Conservation (phyloP, 2,888 invertebrate species). For the Rutpela maculata region DNA sequence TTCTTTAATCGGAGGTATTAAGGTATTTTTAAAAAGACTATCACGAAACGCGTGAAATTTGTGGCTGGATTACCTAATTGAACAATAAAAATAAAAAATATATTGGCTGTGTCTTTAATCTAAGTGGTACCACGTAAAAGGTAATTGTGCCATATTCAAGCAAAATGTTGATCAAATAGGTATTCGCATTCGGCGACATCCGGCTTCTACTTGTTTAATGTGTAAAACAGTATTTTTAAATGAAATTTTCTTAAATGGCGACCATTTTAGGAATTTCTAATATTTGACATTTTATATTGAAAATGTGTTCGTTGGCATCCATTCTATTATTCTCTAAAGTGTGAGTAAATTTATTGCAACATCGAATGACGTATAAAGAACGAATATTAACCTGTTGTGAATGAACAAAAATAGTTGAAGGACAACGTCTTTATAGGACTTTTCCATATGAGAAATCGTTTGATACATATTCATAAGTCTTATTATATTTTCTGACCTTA, state of each 20-base stretch:
- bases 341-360: conserved; percentile 38
- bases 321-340: neutral
- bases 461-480: neutral
- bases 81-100: too few relatives aligned
- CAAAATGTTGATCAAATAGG: too few relatives aligned
- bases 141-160: too few relatives aligned
- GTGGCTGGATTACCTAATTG: too few relatives aligned
- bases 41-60: too few relatives aligned
- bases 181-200: too few relatives aligned
- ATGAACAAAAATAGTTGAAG: conserved; percentile 7
- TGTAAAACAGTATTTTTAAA: neutral
- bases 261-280: neutral
- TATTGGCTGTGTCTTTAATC: too few relatives aligned
- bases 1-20: too few relatives aligned
- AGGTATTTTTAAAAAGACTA: too few relatives aligned
- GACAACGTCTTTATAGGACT: conserved; percentile 3
- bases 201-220: too few relatives aligned
- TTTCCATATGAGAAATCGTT: conserved; percentile 2
- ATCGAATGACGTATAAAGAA: conserved; percentile 43
- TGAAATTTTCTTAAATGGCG: neutral
- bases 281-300: neutral
- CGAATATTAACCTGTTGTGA: conserved; percentile 40
- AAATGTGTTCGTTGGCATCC: neutral
- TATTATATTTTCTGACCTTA: conserved; percentile 7
- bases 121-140: too few relatives aligned